Base-by-base conservation (phyloP, 2,888 invertebrate genomes). In the Mythimna vitellina region DNA sequence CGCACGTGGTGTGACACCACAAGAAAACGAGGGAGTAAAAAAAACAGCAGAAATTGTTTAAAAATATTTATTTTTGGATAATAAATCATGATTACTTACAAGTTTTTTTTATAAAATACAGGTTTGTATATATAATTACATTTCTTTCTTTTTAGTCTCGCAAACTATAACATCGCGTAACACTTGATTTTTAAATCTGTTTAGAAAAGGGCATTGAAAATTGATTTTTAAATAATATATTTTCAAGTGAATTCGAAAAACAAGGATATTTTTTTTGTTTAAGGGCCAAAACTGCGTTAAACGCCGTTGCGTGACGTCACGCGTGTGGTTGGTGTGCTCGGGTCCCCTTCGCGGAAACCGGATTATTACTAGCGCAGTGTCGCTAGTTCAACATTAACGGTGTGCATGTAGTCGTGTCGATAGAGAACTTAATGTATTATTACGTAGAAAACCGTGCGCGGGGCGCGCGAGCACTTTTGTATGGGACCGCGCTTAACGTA, bases 51-150 rank as follows among this genome's bases (percentile, higher is more conserved):
- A 64, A 17, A 12, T 38, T 46, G 22, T 62, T 35, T 63, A 20
- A 8, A 25, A 54, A 1, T 70, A 35, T 80, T 81, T 81, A 70
- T 81, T 76, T 76, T 76, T 66, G 74, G 67, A 38, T 80, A 73
- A 73, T 65, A 64, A 69, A 17, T 46, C 46, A 46, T 46, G 5
- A 46, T 46, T 65, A 20, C 25, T 67, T 65, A 73, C 35, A 70
- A 68, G 61, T 66, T 70, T 67, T 49, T 38, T 73, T 62, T 78
- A 78, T 8, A 49, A 71, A 29, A n/a, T 70, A 75, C 54, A 46
- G 14, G 29, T 65, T 35, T 58, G 14, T 65, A 32, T 12, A 56
- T 38, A 22, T 68, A 56, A 35, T 67, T 32, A 61, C 3, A 46
- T 42, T 56, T 53, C 3, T 20, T n/a, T 12, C 7, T 51, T 67